Percentiles rank a stretch among this genome's conserved stretches.
These are phyloP conservation scores for Gymnosoma rotundatum DNA, from an alignment of 2,888 invertebrate genomes.

Conservation along the genomic window DNA sequence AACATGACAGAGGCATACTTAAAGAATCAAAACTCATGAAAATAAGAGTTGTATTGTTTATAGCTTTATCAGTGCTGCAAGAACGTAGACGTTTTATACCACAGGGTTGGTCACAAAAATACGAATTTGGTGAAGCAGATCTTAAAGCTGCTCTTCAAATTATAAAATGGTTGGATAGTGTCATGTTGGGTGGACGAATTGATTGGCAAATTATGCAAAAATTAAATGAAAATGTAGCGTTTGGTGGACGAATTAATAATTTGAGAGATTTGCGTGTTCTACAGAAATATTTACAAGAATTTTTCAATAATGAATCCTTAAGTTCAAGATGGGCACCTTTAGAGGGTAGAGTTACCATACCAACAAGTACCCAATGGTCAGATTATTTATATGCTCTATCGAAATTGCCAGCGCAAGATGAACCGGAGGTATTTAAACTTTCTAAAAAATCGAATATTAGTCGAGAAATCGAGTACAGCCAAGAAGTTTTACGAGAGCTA, in stretches of 20 bases:
- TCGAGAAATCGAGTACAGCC: slow-evolving; percentile 78
- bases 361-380: slow-evolving; percentile 79
- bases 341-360: slow-evolving; percentile 80
- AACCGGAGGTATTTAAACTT: slow-evolving; percentile 79
- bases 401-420: slow-evolving; percentile 79
- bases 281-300: slow-evolving; percentile 84
- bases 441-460: slow-evolving; percentile 80
- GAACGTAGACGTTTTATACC: slow-evolving; percentile 96
- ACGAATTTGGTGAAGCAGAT: slow-evolving; percentile 94
- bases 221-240: slow-evolving; percentile 90
- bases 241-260: slow-evolving; percentile 93
- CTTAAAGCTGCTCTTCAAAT: slow-evolving; percentile 88
- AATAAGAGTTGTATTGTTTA: slow-evolving; percentile 90
- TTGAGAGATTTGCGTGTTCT: slow-evolving; percentile 84
- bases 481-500: slow-evolving; percentile 77
- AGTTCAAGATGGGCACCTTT: slow-evolving; percentile 85
- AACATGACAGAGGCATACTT: slow-evolving; percentile 68
- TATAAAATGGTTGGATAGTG: slow-evolving; percentile 79
- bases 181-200: slow-evolving; percentile 76
- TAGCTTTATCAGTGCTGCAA: slow-evolving; percentile 94
- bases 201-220: slow-evolving; percentile 91
- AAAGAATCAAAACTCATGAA: slow-evolving; percentile 83
- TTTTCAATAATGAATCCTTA: slow-evolving; percentile 84
- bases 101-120: slow-evolving; percentile 94
- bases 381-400: slow-evolving; percentile 79